Conservation (phyloP, 1,140 invertebrate genomes). For the Arctopsyche grandis region DNA sequence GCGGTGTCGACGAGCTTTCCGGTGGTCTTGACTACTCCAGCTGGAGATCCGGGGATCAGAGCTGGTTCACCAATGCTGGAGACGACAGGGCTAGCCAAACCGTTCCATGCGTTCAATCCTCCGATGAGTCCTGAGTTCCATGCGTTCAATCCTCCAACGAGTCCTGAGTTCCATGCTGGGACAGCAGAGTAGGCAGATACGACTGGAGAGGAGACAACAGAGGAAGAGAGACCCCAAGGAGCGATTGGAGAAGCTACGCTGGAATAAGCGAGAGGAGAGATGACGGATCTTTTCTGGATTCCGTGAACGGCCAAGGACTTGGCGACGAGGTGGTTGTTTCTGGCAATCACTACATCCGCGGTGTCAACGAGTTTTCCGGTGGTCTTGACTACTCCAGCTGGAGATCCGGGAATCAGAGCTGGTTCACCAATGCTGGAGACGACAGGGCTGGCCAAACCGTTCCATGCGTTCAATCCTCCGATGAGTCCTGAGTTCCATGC, state of each 20-base stretch:
- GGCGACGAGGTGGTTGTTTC: constrained; percentile 59
- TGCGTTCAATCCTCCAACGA: not conserved
- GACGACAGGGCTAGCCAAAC: constrained; percentile 51
- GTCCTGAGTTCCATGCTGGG: too few species aligned
- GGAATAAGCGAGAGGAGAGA: constrained; percentile 55
- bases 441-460: constrained; percentile 56
- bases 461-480: not conserved
- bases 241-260: constrained; percentile 37
- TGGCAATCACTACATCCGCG: constrained; percentile 52
- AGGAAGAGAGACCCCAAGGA: constrained; percentile 2
- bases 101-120: too few species aligned
- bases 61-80: too few species aligned
- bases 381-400: constrained; percentile 53
- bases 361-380: constrained; percentile 55
- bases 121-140: too few species aligned
- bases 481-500: not conserved
- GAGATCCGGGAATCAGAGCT: constrained; percentile 58
- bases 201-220: constrained; percentile 11
- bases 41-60: too few species aligned
- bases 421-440: constrained; percentile 54
- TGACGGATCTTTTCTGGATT: constrained; percentile 57
- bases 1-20: too few species aligned
- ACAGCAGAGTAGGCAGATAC: constrained; percentile 13
- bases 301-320: constrained; percentile 59
- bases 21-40: constrained; percentile 54